Evolutionary conservation across 2,113 vertebrate genomes (phyloP).

Genomic region (Phalacrocorax brasilianus): DNA sequence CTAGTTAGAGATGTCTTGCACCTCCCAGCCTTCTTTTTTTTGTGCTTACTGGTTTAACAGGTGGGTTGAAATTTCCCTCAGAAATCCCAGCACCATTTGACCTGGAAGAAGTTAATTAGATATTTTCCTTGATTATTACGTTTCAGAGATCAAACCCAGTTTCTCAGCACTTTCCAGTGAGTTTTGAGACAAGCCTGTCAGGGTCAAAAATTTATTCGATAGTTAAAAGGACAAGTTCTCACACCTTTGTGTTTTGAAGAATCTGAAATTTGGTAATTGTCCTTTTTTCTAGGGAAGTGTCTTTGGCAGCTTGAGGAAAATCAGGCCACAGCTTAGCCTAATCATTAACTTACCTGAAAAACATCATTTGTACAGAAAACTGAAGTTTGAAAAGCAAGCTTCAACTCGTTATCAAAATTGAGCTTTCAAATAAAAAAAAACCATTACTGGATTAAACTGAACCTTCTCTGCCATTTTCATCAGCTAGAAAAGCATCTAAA

Average conservation of each 20-base stretch:
- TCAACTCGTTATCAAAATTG: background rate
- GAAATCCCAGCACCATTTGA: background rate
- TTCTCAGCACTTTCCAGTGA: background rate
- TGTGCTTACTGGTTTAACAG: background rate
- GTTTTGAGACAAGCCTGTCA: background rate
- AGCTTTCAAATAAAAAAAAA: background rate
- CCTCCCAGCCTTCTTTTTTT: background rate
- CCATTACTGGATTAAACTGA: background rate
- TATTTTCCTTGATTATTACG: background rate
- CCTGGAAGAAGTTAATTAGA: background rate
- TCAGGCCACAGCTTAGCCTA: background rate
- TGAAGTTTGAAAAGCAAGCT: background rate
- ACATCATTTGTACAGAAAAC: background rate
- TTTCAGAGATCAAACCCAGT: background rate
- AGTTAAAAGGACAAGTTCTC: background rate
- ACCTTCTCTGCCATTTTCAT: background rate
- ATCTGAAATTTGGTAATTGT: background rate
- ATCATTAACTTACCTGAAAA: background rate
- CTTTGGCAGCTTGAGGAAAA: background rate
- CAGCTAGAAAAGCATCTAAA: background rate
- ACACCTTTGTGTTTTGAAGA: background rate
- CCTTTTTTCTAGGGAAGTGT: background rate
- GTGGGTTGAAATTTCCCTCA: background rate
- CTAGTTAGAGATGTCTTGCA: background rate
- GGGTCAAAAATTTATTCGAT: background rate